These are phyloP conservation scores for Anastrepha ludens DNA, from an alignment of 1,140 invertebrate genomes.

Conservation along the genomic window DNA sequence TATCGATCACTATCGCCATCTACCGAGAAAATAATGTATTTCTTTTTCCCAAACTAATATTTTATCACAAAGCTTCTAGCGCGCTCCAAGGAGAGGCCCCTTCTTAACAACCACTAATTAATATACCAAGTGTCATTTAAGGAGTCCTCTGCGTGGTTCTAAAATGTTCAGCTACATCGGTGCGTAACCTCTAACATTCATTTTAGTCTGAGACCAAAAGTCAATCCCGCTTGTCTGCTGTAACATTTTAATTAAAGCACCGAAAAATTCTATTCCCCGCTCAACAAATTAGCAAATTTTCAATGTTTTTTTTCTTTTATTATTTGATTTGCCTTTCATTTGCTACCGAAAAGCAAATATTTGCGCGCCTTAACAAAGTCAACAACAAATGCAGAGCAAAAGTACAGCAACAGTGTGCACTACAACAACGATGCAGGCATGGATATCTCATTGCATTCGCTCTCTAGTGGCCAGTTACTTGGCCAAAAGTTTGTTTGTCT, in stretches of 20 bases:
- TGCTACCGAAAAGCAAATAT: conserved; percentile 41
- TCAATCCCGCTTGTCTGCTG: neutral
- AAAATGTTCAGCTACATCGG: too few species aligned
- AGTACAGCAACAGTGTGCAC: neutral
- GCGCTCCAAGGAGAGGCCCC: too few species aligned
- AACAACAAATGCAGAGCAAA: conserved; percentile 2
- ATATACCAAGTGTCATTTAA: too few species aligned
- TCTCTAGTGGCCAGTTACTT: conserved; percentile 38
- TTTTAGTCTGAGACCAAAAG: neutral
- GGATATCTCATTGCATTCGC: neutral
- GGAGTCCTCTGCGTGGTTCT: too few species aligned
- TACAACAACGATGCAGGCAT: neutral
- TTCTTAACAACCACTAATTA: too few species aligned
- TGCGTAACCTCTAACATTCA: too few species aligned
- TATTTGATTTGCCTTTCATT: neutral
- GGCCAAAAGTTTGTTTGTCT: conserved; percentile 21
- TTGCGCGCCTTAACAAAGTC: conserved; percentile 44
- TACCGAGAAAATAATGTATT: too few species aligned
- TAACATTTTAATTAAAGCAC: conserved; percentile 44
- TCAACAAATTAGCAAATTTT: conserved; percentile 40
- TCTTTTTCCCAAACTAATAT: too few species aligned
- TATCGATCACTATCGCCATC: too few species aligned
- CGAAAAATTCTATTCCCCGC: conserved; percentile 17
- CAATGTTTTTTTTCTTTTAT: neutral
- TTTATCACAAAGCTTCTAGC: too few species aligned